Conservation (phyloP, 2,797 vertebrate species). For the Orientallactaga sibirica region DNA sequence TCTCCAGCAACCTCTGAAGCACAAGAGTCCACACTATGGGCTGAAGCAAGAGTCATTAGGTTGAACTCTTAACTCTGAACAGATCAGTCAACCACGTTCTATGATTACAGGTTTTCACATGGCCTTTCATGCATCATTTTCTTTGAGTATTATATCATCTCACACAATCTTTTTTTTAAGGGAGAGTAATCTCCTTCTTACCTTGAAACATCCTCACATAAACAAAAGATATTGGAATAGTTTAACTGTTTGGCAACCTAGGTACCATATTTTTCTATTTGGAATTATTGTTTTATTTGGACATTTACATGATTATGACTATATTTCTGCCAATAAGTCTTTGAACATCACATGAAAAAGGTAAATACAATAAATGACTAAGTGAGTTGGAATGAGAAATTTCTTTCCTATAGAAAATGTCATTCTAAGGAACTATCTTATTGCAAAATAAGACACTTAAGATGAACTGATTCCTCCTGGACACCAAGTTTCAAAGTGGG, state of each 20-base stretch:
- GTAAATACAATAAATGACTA: not conserved
- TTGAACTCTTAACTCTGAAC: not conserved
- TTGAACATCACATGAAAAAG: not conserved
- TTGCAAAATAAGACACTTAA: not conserved
- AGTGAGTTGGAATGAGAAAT: constrained; percentile 15
- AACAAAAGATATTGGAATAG: constrained; percentile 14
- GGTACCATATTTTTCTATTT: not conserved
- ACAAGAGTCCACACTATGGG: not conserved
- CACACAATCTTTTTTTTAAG: not conserved
- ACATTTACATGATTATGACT: not conserved
- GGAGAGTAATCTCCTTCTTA: not conserved
- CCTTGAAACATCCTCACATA: not conserved
- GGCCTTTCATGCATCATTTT: not conserved
- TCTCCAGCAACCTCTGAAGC: not conserved
- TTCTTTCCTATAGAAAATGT: not conserved
- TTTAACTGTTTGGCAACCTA: not conserved
- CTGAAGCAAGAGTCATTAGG: not conserved
- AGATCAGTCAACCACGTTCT: not conserved
- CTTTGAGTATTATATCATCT: not conserved
- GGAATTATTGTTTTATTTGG: not conserved
- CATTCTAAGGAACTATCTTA: not conserved
- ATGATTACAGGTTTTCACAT: not conserved
- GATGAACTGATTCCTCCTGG: not conserved
- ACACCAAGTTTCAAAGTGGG: not conserved
- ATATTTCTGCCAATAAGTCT: not conserved